These are phyloP conservation scores for Athetis lepigone DNA, from an alignment of 2,888 invertebrate species.

Conservation along the genomic window DNA sequence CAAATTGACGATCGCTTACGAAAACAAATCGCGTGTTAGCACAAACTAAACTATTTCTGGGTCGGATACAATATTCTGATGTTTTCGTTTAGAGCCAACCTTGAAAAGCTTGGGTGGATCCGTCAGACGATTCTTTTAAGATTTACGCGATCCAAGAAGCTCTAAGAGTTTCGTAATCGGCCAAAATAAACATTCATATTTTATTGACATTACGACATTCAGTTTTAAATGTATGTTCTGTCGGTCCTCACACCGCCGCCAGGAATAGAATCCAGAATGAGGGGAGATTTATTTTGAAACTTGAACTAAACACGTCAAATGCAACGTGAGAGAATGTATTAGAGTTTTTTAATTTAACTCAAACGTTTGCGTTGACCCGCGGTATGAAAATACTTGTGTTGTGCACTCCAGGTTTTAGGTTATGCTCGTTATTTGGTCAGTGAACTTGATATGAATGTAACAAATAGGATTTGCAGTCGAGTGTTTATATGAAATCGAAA, in stretches of 20 bases:
- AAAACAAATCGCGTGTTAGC: slow-evolving; percentile 72
- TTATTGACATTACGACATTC: slow-evolving; percentile 89
- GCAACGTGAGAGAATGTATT: slow-evolving; percentile 68
- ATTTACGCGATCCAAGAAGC: slow-evolving; percentile 81
- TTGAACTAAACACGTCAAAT: slow-evolving; percentile 73
- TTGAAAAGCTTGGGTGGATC: slow-evolving; percentile 80
- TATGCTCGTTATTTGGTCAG: slow-evolving; percentile 72
- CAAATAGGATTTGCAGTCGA: slow-evolving; percentile 67
- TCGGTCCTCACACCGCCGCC: slow-evolving; percentile 71
- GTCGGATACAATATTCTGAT: slow-evolving; percentile 81
- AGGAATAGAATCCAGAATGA: slow-evolving; percentile 83
- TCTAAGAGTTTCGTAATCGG: slow-evolving; percentile 86
- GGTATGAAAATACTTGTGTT: slow-evolving; percentile 47
- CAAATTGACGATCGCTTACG: slow-evolving; percentile 71
- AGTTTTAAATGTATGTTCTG: slow-evolving; percentile 77
- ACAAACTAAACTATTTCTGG: slow-evolving; percentile 79
- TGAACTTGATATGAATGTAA: slow-evolving; percentile 70
- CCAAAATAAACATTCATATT: slow-evolving; percentile 89
- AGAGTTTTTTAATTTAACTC: slow-evolving; percentile 63
- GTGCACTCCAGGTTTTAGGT: slow-evolving; percentile 51
- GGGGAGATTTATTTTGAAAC: slow-evolving; percentile 86
- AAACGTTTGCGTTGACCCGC: slow-evolving; percentile 44
- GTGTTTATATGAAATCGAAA: slow-evolving; percentile 69
- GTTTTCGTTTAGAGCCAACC: slow-evolving; percentile 79
- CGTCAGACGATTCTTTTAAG: slow-evolving; percentile 81